Percentiles rank a stretch among this genome's conserved stretches.
phyloP scores from a whole-genome alignment of 2,888 invertebrate species.

The Timema podura region DNA sequence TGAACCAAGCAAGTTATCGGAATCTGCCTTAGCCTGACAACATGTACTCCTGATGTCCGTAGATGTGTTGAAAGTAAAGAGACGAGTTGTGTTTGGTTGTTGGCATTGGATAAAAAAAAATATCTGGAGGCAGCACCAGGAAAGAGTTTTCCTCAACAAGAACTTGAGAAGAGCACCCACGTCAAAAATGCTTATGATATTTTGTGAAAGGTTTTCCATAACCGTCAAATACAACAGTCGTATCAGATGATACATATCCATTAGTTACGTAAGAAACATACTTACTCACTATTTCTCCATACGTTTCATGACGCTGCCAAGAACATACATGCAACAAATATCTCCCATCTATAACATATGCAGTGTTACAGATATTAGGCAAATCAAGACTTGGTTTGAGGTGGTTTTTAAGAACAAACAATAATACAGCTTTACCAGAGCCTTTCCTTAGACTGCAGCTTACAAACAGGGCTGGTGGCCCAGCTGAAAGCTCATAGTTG shows the following conservation, averaged over 20 bases:
- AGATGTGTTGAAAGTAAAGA: not conserved
- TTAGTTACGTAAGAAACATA: not conserved
- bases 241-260: not conserved
- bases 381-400: conserved; percentile 1
- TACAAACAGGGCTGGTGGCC: conserved; percentile 2
- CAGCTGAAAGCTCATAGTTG: not conserved
- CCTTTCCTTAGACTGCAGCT: not conserved
- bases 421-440: not conserved
- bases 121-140: not conserved
- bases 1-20: not conserved
- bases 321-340: conserved; percentile 1
- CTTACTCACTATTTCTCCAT: conserved; percentile 1
- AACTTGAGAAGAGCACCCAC: conserved; percentile 7
- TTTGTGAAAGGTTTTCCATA: not conserved
- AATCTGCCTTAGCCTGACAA: not conserved
- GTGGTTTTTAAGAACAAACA: not conserved
- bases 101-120: not conserved
- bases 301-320: conserved; percentile 6
- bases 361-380: not conserved
- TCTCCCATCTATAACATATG: not conserved
- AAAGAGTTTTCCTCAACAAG: not conserved
- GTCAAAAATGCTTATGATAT: not conserved
- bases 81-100: not conserved
- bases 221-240: not conserved
- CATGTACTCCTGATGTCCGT: not conserved